These are phyloP conservation scores for Nowickia ferox DNA, from an alignment of 2,888 invertebrate genomes.

Conservation along the genomic window DNA sequence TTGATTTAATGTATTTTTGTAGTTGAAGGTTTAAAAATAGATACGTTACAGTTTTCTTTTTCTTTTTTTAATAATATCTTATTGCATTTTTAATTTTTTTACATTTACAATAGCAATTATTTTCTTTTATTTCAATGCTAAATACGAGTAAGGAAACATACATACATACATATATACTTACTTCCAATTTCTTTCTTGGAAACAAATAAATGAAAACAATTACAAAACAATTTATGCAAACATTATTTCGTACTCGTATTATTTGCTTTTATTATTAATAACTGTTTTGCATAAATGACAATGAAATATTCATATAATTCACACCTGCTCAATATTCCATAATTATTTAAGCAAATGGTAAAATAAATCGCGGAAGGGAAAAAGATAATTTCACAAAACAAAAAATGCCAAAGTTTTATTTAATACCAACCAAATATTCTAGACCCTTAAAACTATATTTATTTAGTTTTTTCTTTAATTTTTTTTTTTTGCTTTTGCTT, in stretches of 20 bases:
- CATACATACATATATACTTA: neutral
- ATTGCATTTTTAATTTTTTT: neutral
- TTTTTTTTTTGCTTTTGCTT: neutral
- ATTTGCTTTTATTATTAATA: neutral
- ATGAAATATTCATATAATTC: constrained; percentile 62
- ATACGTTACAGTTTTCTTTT: no score
- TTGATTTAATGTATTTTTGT: neutral
- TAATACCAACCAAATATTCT: neutral
- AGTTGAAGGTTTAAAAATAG: constrained; percentile 11
- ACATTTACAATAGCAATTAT: constrained; percentile 1
- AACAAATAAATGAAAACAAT: neutral
- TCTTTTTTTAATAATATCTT: neutral
- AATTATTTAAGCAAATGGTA: constrained; percentile 62
- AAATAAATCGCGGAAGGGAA: neutral
- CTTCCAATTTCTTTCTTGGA: neutral
- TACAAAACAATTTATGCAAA: neutral
- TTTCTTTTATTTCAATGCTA: constrained; percentile 16
- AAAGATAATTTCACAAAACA: neutral
- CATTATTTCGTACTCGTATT: neutral
- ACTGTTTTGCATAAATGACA: constrained; percentile 53
- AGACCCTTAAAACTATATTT: neutral
- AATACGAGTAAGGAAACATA: neutral
- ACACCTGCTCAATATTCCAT: constrained; percentile 74
- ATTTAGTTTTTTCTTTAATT: neutral
- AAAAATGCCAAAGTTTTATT: neutral